Evolutionary conservation across 2,797 vertebrate species (phyloP), one percentile per base, ranked within the genome.

Genomic region (Chloroceryle amazona): DNA sequence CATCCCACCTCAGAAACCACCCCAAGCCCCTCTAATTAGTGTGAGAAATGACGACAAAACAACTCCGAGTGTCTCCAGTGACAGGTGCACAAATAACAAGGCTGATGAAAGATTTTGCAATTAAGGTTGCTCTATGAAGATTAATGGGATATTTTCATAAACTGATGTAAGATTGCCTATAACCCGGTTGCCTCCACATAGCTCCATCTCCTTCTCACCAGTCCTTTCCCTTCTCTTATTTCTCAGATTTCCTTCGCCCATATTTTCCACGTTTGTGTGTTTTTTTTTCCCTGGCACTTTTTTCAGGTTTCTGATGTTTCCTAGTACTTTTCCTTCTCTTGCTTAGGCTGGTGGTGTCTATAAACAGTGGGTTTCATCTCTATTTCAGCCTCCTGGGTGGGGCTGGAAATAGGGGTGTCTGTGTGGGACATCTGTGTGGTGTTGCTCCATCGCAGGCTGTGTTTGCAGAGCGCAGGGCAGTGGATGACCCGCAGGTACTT

Each of bases 81-180:
- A 98, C 98, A 98, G 98, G 97, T 97, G 96, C 97, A 94, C 97
- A 97, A 96, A 97, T 97, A 97, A 96, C 96, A 92, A 97, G 94
- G 95, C 97, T 97, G 98, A 97, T 98, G 97, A 98, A 98, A 97
- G 98, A 97, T 96, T 96, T 94, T 95, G 97, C 98, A 98, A 98
- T 98, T 98, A 98, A 97, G 97, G 97, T 96, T 93, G 94, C 6
- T 63, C 95, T 96, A 94, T 95, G 97, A 97, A 98, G 97, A 98
- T 98, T 97, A 98, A 98, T 97, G 96, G 96, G 91, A 96, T 95
- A 97, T 98, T 97, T 97, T 97, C 89, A 92, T 95, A 97, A 97
- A 97, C 96, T 97, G 97, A 96, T 95, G 93, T 89, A 96, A 97
- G 96, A 96, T 74, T 96, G 96, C 93, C 86, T 96, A 9, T 84